Percentiles rank a stretch among this genome's conserved stretches.
Evolutionary conservation across 2,113 vertebrate species (phyloP).

Genomic region (Lamprotornis superbus): DNA sequence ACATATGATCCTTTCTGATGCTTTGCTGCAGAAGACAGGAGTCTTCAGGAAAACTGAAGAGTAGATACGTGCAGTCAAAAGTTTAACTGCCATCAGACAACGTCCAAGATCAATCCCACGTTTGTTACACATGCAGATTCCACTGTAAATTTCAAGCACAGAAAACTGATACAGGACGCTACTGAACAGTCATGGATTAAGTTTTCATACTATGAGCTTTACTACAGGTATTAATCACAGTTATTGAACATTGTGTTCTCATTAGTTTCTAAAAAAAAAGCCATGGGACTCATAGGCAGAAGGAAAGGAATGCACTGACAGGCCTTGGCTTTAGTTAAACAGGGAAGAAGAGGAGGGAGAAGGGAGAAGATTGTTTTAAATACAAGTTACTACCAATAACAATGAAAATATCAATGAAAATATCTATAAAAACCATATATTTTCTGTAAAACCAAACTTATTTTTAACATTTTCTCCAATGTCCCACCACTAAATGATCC

Average conservation of each 20-base stretch:
- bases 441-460: neutral
- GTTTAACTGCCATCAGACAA: neutral
- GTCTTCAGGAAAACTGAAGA: neutral
- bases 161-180: neutral
- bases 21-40: neutral
- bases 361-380: neutral
- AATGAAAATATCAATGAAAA: neutral
- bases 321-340: neutral
- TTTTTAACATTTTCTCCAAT: neutral
- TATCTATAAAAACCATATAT: accelerated
- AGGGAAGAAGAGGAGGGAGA: neutral
- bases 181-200: neutral
- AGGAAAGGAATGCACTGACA: neutral
- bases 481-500: neutral
- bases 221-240: neutral
- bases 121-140: neutral
- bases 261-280: neutral
- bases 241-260: neutral
- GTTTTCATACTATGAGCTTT: neutral
- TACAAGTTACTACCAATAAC: neutral
- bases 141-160: neutral
- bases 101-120: neutral
- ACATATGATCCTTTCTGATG: neutral
- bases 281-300: neutral
- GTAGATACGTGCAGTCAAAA: neutral